A percentile compares a stretch with the other conserved stretches of the same genome.
These are phyloP conservation scores for Leptinotarsa rubiginosa DNA, from an alignment of 2,888 invertebrate species.

Conservation along the genomic window DNA sequence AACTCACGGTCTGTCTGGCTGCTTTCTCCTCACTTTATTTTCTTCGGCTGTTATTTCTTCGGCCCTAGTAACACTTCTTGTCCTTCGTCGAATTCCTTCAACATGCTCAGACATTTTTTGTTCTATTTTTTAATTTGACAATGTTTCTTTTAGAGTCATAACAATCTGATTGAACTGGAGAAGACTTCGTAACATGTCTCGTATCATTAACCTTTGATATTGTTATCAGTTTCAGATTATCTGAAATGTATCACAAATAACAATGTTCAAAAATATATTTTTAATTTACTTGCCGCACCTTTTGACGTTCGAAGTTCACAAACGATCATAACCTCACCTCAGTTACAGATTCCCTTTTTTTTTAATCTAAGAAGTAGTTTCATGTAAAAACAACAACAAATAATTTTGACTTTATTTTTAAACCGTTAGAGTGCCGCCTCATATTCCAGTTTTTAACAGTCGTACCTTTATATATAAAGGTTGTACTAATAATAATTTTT, in stretches of 20 bases:
- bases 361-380: background rate
- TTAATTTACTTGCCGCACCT: conserved; percentile 15
- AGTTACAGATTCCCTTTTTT: background rate
- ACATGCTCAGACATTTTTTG: conserved; percentile 62
- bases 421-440: background rate
- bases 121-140: background rate
- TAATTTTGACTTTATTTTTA: background rate
- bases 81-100: conserved; percentile 73
- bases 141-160: background rate
- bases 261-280: background rate
- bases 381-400: too few relatives aligned
- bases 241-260: background rate
- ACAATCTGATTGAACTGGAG: background rate
- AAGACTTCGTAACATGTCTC: background rate
- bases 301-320: conserved; percentile 9
- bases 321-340: conserved; percentile 8
- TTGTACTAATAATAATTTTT: background rate
- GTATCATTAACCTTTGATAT: conserved; percentile 25
- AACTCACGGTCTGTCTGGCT: conserved; percentile 90
- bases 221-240: conserved; percentile 13
- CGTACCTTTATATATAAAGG: background rate
- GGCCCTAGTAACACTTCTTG: conserved; percentile 88
- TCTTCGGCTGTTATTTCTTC: conserved; percentile 89
- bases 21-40: conserved; percentile 80
- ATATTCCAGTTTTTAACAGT: too few relatives aligned